Evolutionary conservation across 2,113 vertebrate species (phyloP), one percentile per base, ranked within the genome.

Genomic region (Siniperca knerii): DNA sequence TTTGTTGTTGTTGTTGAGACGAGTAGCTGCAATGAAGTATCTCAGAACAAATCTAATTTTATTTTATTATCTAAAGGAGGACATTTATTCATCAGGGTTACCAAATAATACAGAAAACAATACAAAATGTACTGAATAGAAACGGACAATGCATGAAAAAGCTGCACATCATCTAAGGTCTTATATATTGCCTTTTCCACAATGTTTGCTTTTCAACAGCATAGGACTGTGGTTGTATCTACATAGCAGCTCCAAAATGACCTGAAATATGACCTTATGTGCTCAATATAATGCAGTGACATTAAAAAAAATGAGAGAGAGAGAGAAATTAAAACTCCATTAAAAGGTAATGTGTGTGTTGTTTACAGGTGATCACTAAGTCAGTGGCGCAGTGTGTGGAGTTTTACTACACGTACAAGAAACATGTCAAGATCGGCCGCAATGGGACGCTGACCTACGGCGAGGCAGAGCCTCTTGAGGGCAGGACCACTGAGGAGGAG

Each of bases 321-420:
- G 42, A 20, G 23, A 37, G 2, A 50, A 69, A 68, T 16, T 8
- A 15, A 44, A 8, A n/a, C 42, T 57, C 33, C 2, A 12, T 75
- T 29, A 62, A 70, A 25, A 21, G 42, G 46, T 6, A 21, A 2
- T 57, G 40, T 48, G 11, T 70, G 25, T 54, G 8, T 62, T 50
- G 11, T 89, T 89, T 16, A 58, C 90, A 99, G 98, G 98, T 99
- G 90, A 97, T 95, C 94, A 99, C 98, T 42, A 99, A 99, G 95
- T 97, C 97, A 0, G 98, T 99, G 94, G 96, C 97, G 18, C 98
- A 99, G 91, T 99, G 98, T 42, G 98, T 99, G 83, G 98, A 99
- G 93, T 99, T 98, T 91, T 99, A 99, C 93, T 99, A 99, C 91
- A 97, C 98, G 0, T 98, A 98, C 84, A 99, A 99, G 93, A 99